Base-by-base conservation (phyloP, 1,140 invertebrate species). In the Chironomus tepperi region DNA sequence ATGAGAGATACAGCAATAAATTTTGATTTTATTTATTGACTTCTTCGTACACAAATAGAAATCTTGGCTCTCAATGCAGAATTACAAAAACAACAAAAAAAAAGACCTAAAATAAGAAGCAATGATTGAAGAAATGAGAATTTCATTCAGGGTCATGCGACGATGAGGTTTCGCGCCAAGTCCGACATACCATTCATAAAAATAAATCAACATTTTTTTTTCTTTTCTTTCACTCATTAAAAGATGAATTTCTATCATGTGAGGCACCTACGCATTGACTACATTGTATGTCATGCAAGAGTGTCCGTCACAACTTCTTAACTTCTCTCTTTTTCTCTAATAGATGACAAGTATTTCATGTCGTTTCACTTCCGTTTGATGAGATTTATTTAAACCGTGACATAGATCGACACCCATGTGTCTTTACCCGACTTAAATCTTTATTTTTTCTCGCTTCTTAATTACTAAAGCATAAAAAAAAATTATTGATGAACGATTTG, bases 61-160 rank as follows among this genome's bases (percentile, higher is more conserved):
- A 34, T 34, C 12, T 57, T 57, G 47, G 47, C 47, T 57, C 10
- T 12, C 47, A 57, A 57, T 57, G 47, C 9, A 57, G n/a, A 34
- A 34, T 5, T 34, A 34, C 24, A 34, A 34, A 34, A 34, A 34
- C 24, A 34, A 34, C 24, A 34, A 34, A 34, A 34, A 34, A 34
- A 34, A 34, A 34, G 5, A 34, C 24, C 24, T 34, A 34, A 34
- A 34, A 34, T 34, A 34, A 34, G 24, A 57, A 57, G 12, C 12
- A 57, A 57, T n/a, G n/a, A n/a, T 57, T 57, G 10, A 57, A 15
- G 9, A 57, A 57, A 5, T 57, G 47, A 57, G 12, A 57, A 12
- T 57, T 15, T 57, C 47, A 57, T 57, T 57, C 12, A 57, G 47
- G 47, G 47, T 57, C 47, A 57, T 57, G 47, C n/a, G 47, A 57